Conservation (phyloP, 2,888 invertebrate species). For the Diachrysia chrysitis region DNA sequence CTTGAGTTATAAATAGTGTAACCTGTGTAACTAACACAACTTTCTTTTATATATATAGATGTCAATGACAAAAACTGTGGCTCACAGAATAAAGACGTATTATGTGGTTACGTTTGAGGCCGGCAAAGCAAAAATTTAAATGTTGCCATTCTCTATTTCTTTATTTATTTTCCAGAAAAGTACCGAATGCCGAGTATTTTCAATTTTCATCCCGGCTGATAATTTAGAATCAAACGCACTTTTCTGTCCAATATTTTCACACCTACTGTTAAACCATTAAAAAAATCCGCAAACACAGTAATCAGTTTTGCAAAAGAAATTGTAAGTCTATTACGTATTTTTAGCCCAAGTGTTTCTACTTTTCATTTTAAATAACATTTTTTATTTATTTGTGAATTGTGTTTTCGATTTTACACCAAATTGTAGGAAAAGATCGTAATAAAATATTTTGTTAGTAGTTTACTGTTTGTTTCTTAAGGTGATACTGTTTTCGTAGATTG, state of each 20-base stretch:
- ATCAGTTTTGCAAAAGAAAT: slow-evolving; percentile 19
- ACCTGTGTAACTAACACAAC: no score
- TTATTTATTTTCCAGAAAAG: slow-evolving; percentile 1
- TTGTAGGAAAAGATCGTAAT: neutral
- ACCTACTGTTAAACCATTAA: slow-evolving; percentile 8
- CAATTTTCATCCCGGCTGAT: slow-evolving; percentile 16
- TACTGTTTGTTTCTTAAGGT: neutral
- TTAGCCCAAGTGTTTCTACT: neutral
- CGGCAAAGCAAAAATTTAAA: neutral
- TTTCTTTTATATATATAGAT: no score
- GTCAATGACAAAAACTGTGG: no score
- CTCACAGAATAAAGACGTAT: no score
- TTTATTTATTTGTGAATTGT: neutral
- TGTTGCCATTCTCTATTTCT: neutral
- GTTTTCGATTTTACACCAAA: neutral
- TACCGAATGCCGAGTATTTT: slow-evolving; percentile 9
- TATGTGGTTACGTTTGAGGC: no score
- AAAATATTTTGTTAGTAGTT: neutral
- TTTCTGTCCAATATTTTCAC: slow-evolving; percentile 9
- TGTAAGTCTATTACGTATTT: slow-evolving; percentile 20
- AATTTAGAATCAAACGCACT: slow-evolving; percentile 26
- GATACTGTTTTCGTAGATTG: slow-evolving; percentile 61
- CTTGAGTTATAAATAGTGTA: no score
- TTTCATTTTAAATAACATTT: slow-evolving; percentile 10
- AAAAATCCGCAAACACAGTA: slow-evolving; percentile 19